A percentile compares a stretch with the other conserved stretches of the same genome.
Evolutionary conservation across 2,888 invertebrate species (phyloP).

Genomic region (Dolichopus griseipennis): DNA sequence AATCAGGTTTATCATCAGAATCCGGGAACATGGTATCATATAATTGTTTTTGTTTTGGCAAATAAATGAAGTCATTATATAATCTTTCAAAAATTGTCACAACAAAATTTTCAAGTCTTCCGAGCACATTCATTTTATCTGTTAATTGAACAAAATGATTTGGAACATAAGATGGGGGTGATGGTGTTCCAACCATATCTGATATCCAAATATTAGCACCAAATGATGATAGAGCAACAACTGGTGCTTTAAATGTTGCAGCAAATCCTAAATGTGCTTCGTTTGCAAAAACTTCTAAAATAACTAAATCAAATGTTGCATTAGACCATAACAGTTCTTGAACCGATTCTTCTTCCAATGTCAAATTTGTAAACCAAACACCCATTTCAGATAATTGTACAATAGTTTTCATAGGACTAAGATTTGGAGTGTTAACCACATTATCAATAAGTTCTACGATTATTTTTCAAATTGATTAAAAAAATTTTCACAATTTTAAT

Average conservation of each 20-base stretch:
- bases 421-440: constrained; percentile 2
- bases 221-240: constrained; percentile 34
- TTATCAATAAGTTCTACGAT: constrained; percentile 11
- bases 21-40: constrained; percentile 33
- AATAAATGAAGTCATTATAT: constrained; percentile 27
- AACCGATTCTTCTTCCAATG: constrained; percentile 28
- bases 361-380: constrained; percentile 24
- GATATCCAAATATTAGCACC: constrained; percentile 32
- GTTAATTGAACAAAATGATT: constrained; percentile 30
- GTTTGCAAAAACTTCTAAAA: constrained; percentile 38
- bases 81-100: constrained; percentile 28
- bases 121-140: constrained; percentile 36
- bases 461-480: background rate
- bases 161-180: constrained; percentile 38
- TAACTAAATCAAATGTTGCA: constrained; percentile 38
- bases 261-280: constrained; percentile 39
- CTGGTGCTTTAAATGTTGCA: constrained; percentile 34
- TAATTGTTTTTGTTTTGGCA: constrained; percentile 33
- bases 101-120: constrained; percentile 37
- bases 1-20: constrained; percentile 27
- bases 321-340: constrained; percentile 32
- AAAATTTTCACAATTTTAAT: background rate
- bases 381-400: constrained; percentile 26
- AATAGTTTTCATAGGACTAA: background rate
- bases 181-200: constrained; percentile 29